These are phyloP conservation scores for Diplazon laetatorius DNA, from an alignment of 2,888 invertebrate genomes.

Conservation along the genomic window DNA sequence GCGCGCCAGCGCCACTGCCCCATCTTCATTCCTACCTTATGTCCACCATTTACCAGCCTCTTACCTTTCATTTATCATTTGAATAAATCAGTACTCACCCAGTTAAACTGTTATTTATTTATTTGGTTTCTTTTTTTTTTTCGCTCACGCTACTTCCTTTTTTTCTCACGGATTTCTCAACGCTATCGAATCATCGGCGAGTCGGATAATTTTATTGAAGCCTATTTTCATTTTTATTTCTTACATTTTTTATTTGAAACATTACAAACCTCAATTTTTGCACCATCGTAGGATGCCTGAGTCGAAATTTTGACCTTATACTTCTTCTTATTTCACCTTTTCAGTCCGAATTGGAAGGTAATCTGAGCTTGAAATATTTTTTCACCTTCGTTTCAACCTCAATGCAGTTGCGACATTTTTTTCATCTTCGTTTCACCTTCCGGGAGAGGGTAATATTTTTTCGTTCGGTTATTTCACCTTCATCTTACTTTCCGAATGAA, in stretches of 20 bases:
- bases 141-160: neutral
- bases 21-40: conserved; percentile 36
- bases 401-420: too few species aligned
- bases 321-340: too few species aligned
- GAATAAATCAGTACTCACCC: neutral
- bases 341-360: neutral
- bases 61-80: conserved; percentile 12
- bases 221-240: too few species aligned
- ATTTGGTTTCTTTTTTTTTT: neutral
- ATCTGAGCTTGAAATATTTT: neutral
- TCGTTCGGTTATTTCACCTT: too few species aligned
- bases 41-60: conserved; percentile 23
- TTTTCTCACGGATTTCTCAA: neutral
- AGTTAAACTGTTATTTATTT: neutral
- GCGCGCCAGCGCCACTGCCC: conserved; percentile 57
- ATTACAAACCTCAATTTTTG: too few species aligned
- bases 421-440: too few species aligned
- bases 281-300: too few species aligned
- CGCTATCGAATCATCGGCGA: neutral
- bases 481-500: too few species aligned
- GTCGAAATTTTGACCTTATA: too few species aligned
- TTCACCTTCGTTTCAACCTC: too few species aligned
- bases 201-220: neutral
- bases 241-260: too few species aligned
- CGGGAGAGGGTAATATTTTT: too few species aligned